A percentile compares a stretch with the other conserved stretches of the same genome.
These are phyloP conservation scores for Talpa occidentalis DNA, from an alignment of 2,113 vertebrate species.

Conservation along the genomic window DNA sequence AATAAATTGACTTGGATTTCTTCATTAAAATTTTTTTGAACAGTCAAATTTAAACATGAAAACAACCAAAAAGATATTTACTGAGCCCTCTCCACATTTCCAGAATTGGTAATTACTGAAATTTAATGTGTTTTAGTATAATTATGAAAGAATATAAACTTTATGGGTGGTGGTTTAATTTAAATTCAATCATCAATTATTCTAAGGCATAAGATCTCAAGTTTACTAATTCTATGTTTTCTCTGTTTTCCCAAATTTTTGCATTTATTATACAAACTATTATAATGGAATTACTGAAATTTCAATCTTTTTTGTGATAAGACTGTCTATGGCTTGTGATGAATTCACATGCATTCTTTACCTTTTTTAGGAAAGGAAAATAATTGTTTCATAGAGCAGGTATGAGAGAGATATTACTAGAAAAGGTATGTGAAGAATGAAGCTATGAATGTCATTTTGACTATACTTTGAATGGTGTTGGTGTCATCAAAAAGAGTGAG, in stretches of 20 bases:
- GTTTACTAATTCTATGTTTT: slow-evolving; percentile 58
- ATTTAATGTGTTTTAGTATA: slow-evolving; percentile 33
- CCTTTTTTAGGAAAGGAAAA: slow-evolving; percentile 33
- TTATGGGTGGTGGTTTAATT: slow-evolving; percentile 68
- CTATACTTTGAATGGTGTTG: slow-evolving; percentile 57
- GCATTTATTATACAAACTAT: slow-evolving; percentile 6
- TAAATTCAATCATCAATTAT: slow-evolving; percentile 66
- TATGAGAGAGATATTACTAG: slow-evolving; percentile 8
- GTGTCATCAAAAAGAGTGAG: slow-evolving; percentile 60
- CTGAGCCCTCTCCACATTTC: background rate
- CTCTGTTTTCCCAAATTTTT: slow-evolving; percentile 22
- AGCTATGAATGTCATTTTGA: slow-evolving; percentile 13
- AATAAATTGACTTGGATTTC: slow-evolving; percentile 22
- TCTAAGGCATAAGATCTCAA: slow-evolving; percentile 64
- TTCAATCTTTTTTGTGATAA: background rate
- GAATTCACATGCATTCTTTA: slow-evolving; percentile 62
- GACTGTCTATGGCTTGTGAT: background rate
- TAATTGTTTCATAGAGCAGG: slow-evolving; percentile 61
- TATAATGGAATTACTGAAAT: slow-evolving; percentile 48
- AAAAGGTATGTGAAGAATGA: slow-evolving; percentile 56
- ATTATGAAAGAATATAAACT: slow-evolving; percentile 58
- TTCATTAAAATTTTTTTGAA: slow-evolving; percentile 41
- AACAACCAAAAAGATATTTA: background rate
- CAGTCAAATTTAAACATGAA: slow-evolving; percentile 11
- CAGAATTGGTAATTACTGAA: slow-evolving; percentile 52